These are phyloP conservation scores for Araneus ventricosus DNA, from an alignment of 1,140 invertebrate species.

Conservation along the genomic window DNA sequence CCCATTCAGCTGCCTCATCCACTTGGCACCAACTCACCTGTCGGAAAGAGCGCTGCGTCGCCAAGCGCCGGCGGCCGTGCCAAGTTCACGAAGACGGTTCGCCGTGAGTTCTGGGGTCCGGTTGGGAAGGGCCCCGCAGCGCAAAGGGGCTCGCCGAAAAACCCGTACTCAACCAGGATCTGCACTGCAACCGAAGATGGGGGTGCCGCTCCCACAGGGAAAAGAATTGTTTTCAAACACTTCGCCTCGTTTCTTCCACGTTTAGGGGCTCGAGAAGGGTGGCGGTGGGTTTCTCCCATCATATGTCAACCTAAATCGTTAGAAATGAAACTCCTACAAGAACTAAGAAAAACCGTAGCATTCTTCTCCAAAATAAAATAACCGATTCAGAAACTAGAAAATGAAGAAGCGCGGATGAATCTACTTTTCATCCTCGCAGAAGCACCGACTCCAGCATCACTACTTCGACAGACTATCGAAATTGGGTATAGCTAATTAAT, in stretches of 20 bases:
- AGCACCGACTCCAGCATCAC: too few relatives aligned
- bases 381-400: too few relatives aligned
- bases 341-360: too few relatives aligned
- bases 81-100: slow-evolving; percentile 31
- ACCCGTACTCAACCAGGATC: slow-evolving; percentile 22
- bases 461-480: too few relatives aligned
- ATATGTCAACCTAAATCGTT: not conserved
- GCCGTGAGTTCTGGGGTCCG: slow-evolving; percentile 12
- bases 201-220: slow-evolving; percentile 1
- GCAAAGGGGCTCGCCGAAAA: slow-evolving; percentile 30
- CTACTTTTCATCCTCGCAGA: too few relatives aligned
- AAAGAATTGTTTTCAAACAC: not conserved
- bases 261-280: too few relatives aligned
- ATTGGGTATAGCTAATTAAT: too few relatives aligned
- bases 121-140: slow-evolving; percentile 48
- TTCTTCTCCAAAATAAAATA: too few relatives aligned
- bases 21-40: not conserved
- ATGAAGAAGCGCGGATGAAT: too few relatives aligned
- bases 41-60: slow-evolving; percentile 5
- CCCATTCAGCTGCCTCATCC: not conserved
- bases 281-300: not conserved
- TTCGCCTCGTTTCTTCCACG: not conserved
- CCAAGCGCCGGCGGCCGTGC: not conserved
- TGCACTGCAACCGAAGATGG: not conserved
- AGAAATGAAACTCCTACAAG: too few relatives aligned